Base-by-base conservation (phyloP, 2,113 vertebrate genomes). In the Ondatra zibethicus region DNA sequence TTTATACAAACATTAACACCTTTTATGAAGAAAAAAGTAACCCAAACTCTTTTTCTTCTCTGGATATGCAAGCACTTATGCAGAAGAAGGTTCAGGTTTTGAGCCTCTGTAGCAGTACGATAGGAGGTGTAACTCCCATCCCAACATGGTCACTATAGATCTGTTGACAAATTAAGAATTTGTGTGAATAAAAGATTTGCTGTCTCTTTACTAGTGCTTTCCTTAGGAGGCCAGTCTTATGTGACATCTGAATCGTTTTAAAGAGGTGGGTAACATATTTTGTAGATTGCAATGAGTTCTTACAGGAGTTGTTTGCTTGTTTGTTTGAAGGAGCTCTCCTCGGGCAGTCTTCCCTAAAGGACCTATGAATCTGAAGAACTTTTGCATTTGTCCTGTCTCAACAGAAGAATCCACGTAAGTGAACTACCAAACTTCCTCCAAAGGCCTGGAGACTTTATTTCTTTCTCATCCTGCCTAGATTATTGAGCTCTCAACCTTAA, bases 181-280 rank as follows among this genome's bases (percentile, higher is more conserved):
- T 66, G 12, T 76, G 33, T 80, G 89, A 96, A 88, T 80, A 58
- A 90, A 93, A 73, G 42, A 88, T 88, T 91, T 85, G n/a, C 5
- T 96, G 6, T 85, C 25, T 85, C 31, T 89, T 88, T 50, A 61
- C 33, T 0, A 36, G 23, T 11, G 55, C 63, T 94, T 70, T 94
- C 76, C 96, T 19, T 75, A 8, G 6, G 39, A 45, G 25, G 3
- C 12, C 77, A 47, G 33, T 76, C 50, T 91, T 93, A 55, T 0
- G 2, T 23, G 31, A 52, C 73, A 70, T 82, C 47, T 80, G 36
- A 50, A 76, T 92, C 87, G 17, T 77, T 85, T 82, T 42, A 29
- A 47, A 7, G 14, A 68, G 87, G 25, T 94, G 45, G 11, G 47
- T 47, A 73, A 29, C 29, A 33, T 63, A 4, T 23, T 63, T 88